A percentile compares a stretch with the other conserved stretches of the same genome.
Evolutionary conservation across 2,113 vertebrate species (phyloP).

Genomic region (Xyliphius kryptos): DNA sequence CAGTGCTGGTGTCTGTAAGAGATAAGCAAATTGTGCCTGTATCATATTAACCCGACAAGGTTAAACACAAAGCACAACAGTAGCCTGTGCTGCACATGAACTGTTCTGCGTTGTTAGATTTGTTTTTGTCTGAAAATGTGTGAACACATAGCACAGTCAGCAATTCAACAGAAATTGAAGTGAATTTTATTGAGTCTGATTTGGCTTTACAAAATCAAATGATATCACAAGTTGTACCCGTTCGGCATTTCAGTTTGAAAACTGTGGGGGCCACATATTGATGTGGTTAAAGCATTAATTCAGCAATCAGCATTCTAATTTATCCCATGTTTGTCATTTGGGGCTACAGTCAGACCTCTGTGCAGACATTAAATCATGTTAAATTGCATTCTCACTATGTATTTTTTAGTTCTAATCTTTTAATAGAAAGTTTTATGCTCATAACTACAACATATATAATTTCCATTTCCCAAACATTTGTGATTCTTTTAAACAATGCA

Average conservation of each 20-base stretch:
- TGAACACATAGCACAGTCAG: slow-evolving; percentile 31
- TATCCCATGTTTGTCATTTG: too few relatives aligned
- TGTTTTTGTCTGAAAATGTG: slow-evolving; percentile 31
- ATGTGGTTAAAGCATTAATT: background rate
- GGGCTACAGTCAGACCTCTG: too few relatives aligned
- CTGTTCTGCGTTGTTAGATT: slow-evolving; percentile 47
- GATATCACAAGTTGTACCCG: slow-evolving; percentile 58
- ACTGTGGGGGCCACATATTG: slow-evolving; percentile 56
- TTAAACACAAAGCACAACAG: slow-evolving; percentile 61
- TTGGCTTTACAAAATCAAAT: slow-evolving; percentile 65
- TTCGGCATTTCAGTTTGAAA: slow-evolving; percentile 59
- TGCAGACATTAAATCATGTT: too few relatives aligned
- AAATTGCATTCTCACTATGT: too few relatives aligned
- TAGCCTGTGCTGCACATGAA: slow-evolving; percentile 44
- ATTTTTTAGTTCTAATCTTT: too few relatives aligned
- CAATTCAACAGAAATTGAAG: slow-evolving; percentile 51
- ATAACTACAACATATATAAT: too few relatives aligned
- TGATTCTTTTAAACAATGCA: too few relatives aligned
- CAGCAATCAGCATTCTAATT: background rate
- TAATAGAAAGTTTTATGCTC: too few relatives aligned
- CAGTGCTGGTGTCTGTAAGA: slow-evolving; percentile 64
- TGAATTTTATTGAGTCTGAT: slow-evolving; percentile 71
- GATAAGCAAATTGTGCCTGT: slow-evolving; percentile 68
- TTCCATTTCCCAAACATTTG: too few relatives aligned
- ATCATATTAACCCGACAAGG: slow-evolving; percentile 72